Base-by-base conservation (phyloP, 2,797 vertebrate species). In the Microcaecilia unicolor region DNA sequence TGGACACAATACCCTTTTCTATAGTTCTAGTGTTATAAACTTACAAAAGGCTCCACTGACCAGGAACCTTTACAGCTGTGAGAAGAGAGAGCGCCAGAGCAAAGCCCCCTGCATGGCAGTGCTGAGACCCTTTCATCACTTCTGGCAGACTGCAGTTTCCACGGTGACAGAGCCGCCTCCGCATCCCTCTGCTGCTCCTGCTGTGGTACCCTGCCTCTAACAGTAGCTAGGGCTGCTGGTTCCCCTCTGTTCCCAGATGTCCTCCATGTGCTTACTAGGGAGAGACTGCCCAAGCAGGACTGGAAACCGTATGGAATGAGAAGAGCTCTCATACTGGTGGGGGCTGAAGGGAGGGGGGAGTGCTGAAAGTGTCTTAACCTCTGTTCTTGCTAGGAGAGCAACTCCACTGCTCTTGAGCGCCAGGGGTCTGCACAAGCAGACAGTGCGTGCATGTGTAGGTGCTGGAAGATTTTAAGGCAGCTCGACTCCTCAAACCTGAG, bases 241-340 rank as follows among this genome's bases (percentile, higher is more conserved):
- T 58, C 48, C 67, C 54, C 48, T 61, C 52, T 70, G 72, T 68
- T 76, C 82, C 84, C 89, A 90, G 87, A 86, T 91, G 87, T 80
- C 57, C 68, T 74, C 74, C 85, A 85, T 79, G 61, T 66, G 60
- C 55, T 66, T 36, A 39, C 29, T 64, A 46, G 14, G 70, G 65
- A 62, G 32, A 45, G 63, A 49, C 61, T 65, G 78, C 63, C 78
- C 76, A 64, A 62, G 67, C 64, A 64, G 58, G 26, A 13, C 65
- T 66, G 45, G 44, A 51, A 44, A 78, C 64, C 85, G 88, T 86
- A 88, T 89, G 88, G 85, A 66, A 68, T 67, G 56, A 74, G 70
- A 78, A 51, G 61, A 47, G 39, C 45, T 57, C 58, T 20, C 61
- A 45, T 61, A 63, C 65, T 35, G 15, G 20, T 46, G 62, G 64